Conservation (phyloP, 2,113 vertebrate species). For the Pontoporia blainvillei region DNA sequence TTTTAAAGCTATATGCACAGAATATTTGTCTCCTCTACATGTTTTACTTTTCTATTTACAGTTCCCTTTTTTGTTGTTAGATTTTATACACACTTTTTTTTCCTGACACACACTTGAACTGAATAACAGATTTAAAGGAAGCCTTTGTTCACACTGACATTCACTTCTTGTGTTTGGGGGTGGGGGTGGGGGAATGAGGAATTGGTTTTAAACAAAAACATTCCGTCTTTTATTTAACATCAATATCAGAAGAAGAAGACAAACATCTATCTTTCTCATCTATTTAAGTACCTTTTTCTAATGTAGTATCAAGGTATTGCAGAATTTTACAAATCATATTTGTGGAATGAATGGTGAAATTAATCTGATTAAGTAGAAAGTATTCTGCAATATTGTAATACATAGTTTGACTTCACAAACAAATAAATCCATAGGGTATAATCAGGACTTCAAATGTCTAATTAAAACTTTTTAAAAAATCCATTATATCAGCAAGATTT, state of each 20-base stretch:
- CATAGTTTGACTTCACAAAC: slow-evolving; percentile 78
- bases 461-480: slow-evolving; percentile 69
- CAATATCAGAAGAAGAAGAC: slow-evolving; percentile 62
- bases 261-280: slow-evolving; percentile 66
- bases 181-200: background rate
- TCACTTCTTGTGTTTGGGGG: slow-evolving; percentile 44
- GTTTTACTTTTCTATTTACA: slow-evolving; percentile 70
- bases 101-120: slow-evolving; percentile 66
- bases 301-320: slow-evolving; percentile 69
- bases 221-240: slow-evolving; percentile 26
- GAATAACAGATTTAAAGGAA: slow-evolving; percentile 70
- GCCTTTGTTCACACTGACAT: slow-evolving; percentile 46
- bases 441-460: slow-evolving; percentile 79
- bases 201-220: slow-evolving; percentile 63
- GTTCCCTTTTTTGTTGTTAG: slow-evolving; percentile 52
- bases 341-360: slow-evolving; percentile 73
- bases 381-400: slow-evolving; percentile 82
- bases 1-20: slow-evolving; percentile 52
- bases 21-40: slow-evolving; percentile 64
- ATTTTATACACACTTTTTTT: slow-evolving; percentile 70
- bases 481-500: slow-evolving; percentile 76
- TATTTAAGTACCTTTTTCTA: slow-evolving; percentile 73
- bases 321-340: slow-evolving; percentile 76
- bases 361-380: slow-evolving; percentile 74
- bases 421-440: slow-evolving; percentile 79